phyloP scores from a whole-genome alignment of 2,113 vertebrate species.

The Callionymus lyra region DNA sequence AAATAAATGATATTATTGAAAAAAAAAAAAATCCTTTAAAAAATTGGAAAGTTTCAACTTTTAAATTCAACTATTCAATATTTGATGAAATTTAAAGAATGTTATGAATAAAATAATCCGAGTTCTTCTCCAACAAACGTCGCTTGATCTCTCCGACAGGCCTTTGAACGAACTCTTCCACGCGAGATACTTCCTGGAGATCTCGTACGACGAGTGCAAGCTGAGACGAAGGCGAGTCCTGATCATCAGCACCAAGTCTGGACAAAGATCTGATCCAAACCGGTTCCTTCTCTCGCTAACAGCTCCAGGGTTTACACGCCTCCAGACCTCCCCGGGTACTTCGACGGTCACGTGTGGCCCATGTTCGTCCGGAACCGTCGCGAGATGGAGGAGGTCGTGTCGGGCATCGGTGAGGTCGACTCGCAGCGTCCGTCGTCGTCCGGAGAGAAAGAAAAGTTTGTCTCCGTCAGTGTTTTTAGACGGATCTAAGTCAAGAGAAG shows the following conservation, averaged over 20 bases:
- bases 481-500: constrained; percentile 75
- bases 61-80: no score
- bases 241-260: no score
- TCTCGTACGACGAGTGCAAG: constrained; percentile 87
- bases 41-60: no score
- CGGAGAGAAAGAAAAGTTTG: not conserved
- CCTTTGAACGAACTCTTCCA: constrained; percentile 75
- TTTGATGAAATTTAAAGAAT: no score
- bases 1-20: no score
- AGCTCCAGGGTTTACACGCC: constrained; percentile 81
- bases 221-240: constrained; percentile 73
- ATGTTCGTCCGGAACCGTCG: constrained; percentile 83
- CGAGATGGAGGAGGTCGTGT: constrained; percentile 65
- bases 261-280: no score
- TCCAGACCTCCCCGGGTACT: constrained; percentile 83
- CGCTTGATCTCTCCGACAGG: no score
- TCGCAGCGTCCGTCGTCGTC: not conserved
- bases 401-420: constrained; percentile 71
- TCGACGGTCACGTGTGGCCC: constrained; percentile 88
- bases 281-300: constrained; percentile 1
- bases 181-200: constrained; percentile 81
- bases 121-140: no score
- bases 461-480: constrained; percentile 75
- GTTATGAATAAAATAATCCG: no score
- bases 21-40: no score